These are phyloP conservation scores for Burhinus bistriatus DNA, from an alignment of 2,113 vertebrate genomes.

Conservation along the genomic window DNA sequence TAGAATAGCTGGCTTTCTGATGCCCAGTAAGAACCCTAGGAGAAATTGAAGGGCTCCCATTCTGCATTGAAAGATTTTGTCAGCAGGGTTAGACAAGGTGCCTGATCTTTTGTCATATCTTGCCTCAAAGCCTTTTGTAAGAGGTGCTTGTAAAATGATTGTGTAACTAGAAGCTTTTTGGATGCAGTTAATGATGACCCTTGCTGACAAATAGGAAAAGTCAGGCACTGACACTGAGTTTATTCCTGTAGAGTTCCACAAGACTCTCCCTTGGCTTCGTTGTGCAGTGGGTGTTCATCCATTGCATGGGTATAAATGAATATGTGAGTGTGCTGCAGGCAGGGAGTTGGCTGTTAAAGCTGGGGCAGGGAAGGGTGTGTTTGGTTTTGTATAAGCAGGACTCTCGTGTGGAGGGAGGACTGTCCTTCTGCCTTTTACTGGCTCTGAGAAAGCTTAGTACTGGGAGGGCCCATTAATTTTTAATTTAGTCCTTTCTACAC, in stretches of 20 bases:
- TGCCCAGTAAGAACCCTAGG: background rate
- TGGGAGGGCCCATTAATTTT: slow-evolving; percentile 72
- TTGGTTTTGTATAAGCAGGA: background rate
- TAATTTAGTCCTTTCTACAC: slow-evolving; percentile 65
- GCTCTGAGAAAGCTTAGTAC: background rate
- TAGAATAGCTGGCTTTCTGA: background rate
- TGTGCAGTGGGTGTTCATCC: background rate
- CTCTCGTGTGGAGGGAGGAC: background rate
- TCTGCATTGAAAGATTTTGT: background rate
- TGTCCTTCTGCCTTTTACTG: background rate
- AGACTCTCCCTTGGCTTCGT: background rate
- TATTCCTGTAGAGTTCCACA: background rate
- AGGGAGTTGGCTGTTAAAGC: background rate
- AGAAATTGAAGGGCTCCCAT: background rate
- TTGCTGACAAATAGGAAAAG: background rate
- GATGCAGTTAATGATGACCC: background rate
- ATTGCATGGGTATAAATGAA: background rate
- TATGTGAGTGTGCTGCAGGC: too few species aligned
- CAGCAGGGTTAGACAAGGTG: background rate
- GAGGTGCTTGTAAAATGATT: too few species aligned
- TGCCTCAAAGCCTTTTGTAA: background rate
- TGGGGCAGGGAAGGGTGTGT: background rate
- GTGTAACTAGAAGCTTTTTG: background rate
- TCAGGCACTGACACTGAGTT: background rate
- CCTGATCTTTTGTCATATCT: background rate